phyloP scores from a whole-genome alignment of 2,888 invertebrate genomes.

The Formica aserva region DNA sequence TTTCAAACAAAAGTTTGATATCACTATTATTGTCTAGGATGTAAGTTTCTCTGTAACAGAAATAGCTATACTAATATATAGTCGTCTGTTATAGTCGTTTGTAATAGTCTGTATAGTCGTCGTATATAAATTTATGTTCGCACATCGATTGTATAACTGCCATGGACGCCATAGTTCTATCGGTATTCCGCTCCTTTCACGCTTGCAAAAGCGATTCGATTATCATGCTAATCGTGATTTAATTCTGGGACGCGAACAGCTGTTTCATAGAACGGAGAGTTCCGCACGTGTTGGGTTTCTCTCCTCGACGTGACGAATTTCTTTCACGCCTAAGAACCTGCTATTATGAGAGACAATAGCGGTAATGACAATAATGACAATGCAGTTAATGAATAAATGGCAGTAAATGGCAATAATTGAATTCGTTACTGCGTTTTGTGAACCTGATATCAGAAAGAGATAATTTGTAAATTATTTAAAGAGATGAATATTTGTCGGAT shows the following conservation, averaged over 20 bases:
- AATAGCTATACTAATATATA: neutral
- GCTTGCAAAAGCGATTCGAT: slow-evolving; percentile 34
- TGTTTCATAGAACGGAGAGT: slow-evolving; percentile 6
- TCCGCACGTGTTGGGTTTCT: neutral
- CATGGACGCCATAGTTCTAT: neutral
- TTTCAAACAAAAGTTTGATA: slow-evolving; percentile 20
- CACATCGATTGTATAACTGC: slow-evolving; percentile 11
- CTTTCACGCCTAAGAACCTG: neutral
- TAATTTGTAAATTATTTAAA: slow-evolving; percentile 31
- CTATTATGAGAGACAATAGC: slow-evolving; percentile 31
- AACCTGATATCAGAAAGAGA: neutral
- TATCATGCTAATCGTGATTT: slow-evolving; percentile 45
- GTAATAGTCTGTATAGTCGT: no score
- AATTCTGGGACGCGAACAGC: slow-evolving; percentile 20
- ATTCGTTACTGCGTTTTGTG: slow-evolving; percentile 36
- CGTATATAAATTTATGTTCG: neutral
- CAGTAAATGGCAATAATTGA: slow-evolving; percentile 15
- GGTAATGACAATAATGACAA: slow-evolving; percentile 20
- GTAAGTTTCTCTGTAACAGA: slow-evolving; percentile 14
- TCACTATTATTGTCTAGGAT: neutral
- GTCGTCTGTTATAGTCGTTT: neutral
- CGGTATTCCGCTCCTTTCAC: slow-evolving; percentile 10
- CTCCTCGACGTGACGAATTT: slow-evolving; percentile 9
- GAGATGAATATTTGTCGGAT: neutral
- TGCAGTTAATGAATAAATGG: slow-evolving; percentile 11